A percentile compares a stretch with the other conserved stretches of the same genome.
These are phyloP conservation scores for Dione juno DNA, from an alignment of 2,888 invertebrate genomes.

Conservation along the genomic window DNA sequence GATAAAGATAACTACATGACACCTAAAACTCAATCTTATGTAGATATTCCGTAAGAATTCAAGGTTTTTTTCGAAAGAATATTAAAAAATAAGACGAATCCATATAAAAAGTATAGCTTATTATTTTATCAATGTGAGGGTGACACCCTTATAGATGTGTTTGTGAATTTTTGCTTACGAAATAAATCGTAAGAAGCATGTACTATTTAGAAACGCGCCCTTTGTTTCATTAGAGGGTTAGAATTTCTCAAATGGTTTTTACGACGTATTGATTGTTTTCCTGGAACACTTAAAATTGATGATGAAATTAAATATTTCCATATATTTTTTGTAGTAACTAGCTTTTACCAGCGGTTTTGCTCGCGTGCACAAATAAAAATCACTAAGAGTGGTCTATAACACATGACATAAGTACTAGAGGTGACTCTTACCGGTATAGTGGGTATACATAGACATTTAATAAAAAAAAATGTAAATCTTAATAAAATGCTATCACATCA, in stretches of 20 bases:
- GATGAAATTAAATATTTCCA: slow-evolving; percentile 35
- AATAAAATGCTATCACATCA: too few species aligned
- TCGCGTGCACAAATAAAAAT: too few species aligned
- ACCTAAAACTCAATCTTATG: too few species aligned
- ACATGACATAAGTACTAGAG: too few species aligned
- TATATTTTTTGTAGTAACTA: background rate
- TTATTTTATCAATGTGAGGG: slow-evolving; percentile 43
- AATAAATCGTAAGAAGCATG: slow-evolving; percentile 64
- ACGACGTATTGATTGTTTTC: slow-evolving; percentile 65
- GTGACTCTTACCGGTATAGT: too few species aligned
- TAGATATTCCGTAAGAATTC: too few species aligned
- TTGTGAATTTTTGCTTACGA: slow-evolving; percentile 65
- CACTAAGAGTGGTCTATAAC: too few species aligned
- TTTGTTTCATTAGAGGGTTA: slow-evolving; percentile 66
- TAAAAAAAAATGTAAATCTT: too few species aligned
- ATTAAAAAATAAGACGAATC: slow-evolving; percentile 42
- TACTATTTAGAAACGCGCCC: slow-evolving; percentile 55
- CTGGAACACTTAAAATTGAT: slow-evolving; percentile 37
- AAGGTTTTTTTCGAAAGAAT: background rate
- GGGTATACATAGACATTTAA: too few species aligned
- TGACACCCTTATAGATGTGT: slow-evolving; percentile 47
- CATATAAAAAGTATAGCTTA: slow-evolving; percentile 34
- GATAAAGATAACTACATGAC: too few species aligned
- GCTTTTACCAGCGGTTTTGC: background rate
- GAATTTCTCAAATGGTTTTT: slow-evolving; percentile 59